Percentiles rank a stretch among this genome's conserved stretches.
Conservation (phyloP, 2,888 invertebrate species). For the Morpho achilles region DNA sequence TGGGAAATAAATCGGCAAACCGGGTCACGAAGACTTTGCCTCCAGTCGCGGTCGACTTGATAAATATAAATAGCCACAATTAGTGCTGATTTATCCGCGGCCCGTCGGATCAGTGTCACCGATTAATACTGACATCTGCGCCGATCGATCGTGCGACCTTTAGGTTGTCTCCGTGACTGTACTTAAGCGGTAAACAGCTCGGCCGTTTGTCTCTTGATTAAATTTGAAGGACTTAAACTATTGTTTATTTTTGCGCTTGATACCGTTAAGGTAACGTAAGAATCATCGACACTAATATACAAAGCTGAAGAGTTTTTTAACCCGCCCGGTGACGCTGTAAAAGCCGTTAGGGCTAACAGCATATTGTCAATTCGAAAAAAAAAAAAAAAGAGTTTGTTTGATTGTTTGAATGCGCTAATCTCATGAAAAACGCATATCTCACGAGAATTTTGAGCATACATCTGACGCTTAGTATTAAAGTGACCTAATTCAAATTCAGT, state of each 20-base stretch:
- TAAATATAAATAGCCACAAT: slow-evolving; percentile 72
- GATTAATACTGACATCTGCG: slow-evolving; percentile 72
- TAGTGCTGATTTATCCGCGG: slow-evolving; percentile 66
- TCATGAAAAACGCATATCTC: no score
- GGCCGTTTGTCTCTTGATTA: slow-evolving; percentile 19
- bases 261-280: neutral
- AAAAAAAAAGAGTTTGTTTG: no score
- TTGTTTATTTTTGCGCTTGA: neutral
- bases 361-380: no score
- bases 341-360: no score
- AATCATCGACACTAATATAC: no score
- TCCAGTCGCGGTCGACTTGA: slow-evolving; percentile 43
- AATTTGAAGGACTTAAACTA: slow-evolving; percentile 1
- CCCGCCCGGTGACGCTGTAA: no score
- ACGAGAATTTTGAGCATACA: no score
- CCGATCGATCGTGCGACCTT: slow-evolving; percentile 70
- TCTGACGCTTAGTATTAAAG: no score
- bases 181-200: slow-evolving; percentile 36
- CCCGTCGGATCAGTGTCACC: slow-evolving; percentile 64
- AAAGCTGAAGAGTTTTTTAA: no score
- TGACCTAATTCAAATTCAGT: no score
- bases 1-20: neutral
- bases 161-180: slow-evolving; percentile 66
- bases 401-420: no score
- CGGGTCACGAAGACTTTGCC: slow-evolving; percentile 21